Conservation (phyloP, 2,888 invertebrate genomes). For the Drosophila kambysellisi region DNA sequence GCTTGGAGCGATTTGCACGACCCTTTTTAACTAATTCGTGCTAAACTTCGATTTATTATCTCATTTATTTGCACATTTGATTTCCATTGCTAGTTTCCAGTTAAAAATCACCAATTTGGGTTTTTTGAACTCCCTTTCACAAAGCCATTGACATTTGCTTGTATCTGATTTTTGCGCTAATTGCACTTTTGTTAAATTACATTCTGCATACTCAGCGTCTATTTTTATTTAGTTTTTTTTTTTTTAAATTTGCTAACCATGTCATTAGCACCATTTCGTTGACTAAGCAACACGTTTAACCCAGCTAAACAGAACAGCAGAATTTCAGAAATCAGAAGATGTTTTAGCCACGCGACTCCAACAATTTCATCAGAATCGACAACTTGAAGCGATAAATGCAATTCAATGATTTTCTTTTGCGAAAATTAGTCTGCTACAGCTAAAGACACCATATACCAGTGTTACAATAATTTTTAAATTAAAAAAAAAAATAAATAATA, state of each 20-base stretch:
- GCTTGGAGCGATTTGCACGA: conserved; percentile 4
- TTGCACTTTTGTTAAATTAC: conserved; percentile 32
- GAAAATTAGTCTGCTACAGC: background rate
- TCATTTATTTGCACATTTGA: conserved; percentile 10
- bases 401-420: conserved; percentile 1
- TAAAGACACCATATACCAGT: conserved; percentile 8
- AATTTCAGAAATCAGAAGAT: conserved; percentile 4
- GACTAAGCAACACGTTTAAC: conserved; percentile 16
- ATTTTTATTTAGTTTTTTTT: conserved; percentile 2
- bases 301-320: conserved; percentile 10
- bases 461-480: background rate
- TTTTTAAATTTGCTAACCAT: conserved; percentile 30
- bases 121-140: conserved; percentile 52
- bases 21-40: conserved; percentile 40
- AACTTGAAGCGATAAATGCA: conserved; percentile 23
- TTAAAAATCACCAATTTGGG: conserved; percentile 58
- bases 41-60: conserved; percentile 42
- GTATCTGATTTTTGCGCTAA: conserved; percentile 10
- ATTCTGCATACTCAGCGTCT: conserved; percentile 55
- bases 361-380: conserved; percentile 35
- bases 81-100: conserved; percentile 18
- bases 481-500: background rate
- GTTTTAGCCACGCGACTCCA: conserved; percentile 46
- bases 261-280: conserved; percentile 38
- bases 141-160: conserved; percentile 65